Percentiles rank a stretch among this genome's conserved stretches.
These are phyloP conservation scores for Rhodinocichla rosea DNA, from an alignment of 2,113 vertebrate genomes.

Conservation along the genomic window DNA sequence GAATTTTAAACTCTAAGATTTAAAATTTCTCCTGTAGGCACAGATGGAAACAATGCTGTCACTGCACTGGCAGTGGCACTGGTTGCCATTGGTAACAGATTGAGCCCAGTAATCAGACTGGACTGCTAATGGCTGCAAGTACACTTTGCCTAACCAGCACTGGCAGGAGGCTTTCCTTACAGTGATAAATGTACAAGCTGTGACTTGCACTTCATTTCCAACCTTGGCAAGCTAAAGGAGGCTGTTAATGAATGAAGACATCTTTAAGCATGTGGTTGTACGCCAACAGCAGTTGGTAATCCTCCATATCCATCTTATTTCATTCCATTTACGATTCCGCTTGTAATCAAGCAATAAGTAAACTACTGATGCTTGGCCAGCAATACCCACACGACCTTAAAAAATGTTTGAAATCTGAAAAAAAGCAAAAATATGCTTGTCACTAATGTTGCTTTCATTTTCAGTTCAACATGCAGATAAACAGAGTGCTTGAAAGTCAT, in stretches of 20 bases:
- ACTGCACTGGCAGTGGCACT: not conserved
- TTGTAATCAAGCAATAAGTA: constrained; percentile 50
- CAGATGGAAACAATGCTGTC: constrained; percentile 38
- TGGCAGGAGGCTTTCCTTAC: constrained; percentile 49
- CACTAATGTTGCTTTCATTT: not conserved
- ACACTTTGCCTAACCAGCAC: constrained; percentile 32
- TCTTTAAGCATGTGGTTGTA: constrained; percentile 50
- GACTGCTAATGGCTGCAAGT: constrained; percentile 52
- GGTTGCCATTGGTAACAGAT: constrained; percentile 50
- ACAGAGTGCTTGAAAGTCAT: not conserved
- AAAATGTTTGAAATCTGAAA: constrained; percentile 29
- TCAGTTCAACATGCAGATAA: not conserved
- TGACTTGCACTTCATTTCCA: constrained; percentile 67
- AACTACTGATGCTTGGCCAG: constrained; percentile 30
- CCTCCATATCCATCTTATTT: constrained; percentile 63
- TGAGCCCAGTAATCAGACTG: constrained; percentile 48
- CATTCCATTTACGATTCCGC: constrained; percentile 50
- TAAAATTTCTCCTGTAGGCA: not conserved
- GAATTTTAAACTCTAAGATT: constrained; percentile 3
- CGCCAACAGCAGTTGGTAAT: constrained; percentile 68
- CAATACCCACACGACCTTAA: not conserved
- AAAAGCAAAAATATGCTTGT: not conserved
- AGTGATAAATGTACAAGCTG: constrained; percentile 61
- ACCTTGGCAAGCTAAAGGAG: constrained; percentile 60
- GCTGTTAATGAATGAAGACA: constrained; percentile 73